phyloP scores from a whole-genome alignment of 2,797 vertebrate species.

The Microctenopoma steveboyesi region DNA sequence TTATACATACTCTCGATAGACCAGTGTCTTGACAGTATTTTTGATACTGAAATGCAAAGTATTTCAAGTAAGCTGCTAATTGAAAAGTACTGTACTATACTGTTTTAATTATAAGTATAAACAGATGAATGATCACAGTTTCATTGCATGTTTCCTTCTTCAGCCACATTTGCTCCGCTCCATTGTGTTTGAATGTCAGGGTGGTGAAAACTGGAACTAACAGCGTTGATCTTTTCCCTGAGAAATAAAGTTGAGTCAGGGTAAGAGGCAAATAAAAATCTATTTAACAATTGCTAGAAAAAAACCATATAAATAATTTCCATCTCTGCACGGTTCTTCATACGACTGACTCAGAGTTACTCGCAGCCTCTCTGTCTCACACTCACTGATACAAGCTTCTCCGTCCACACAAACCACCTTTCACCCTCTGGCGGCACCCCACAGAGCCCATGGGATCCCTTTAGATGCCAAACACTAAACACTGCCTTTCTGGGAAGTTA shows the following conservation, averaged over 20 bases:
- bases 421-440: constrained; percentile 54
- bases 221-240: background rate
- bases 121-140: constrained; percentile 20
- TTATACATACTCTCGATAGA: no score
- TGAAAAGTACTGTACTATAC: no score
- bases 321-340: no score
- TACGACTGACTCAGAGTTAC: background rate
- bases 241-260: background rate
- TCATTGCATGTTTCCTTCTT: constrained; percentile 21
- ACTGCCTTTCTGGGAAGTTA: constrained; percentile 72
- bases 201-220: constrained; percentile 11
- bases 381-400: constrained; percentile 30
- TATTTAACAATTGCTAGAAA: background rate
- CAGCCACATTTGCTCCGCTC: constrained; percentile 24
- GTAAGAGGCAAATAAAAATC: background rate
- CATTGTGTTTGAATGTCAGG: constrained; percentile 30
- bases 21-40: no score
- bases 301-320: background rate
- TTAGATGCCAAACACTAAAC: constrained; percentile 69
- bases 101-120: constrained; percentile 7
- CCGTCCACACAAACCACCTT: constrained; percentile 35
- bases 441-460: constrained; percentile 55
- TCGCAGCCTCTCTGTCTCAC: constrained; percentile 15
- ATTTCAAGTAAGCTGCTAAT: no score
- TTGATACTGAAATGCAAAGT: no score